Conservation (phyloP, 2,113 vertebrate species). For the Scopus umbretta region DNA sequence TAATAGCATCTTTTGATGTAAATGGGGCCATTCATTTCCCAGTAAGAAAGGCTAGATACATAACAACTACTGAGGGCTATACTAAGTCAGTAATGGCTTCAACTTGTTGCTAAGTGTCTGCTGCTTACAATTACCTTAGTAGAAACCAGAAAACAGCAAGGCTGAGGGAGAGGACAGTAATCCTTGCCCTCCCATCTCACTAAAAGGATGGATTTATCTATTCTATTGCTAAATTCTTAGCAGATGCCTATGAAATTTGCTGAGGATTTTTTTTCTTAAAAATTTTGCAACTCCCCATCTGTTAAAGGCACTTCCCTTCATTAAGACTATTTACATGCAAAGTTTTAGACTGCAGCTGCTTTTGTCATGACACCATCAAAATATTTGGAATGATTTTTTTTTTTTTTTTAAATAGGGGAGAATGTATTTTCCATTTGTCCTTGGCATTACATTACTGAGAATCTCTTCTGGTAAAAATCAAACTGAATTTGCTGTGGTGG, state of each 20-base stretch:
- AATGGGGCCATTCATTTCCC: background rate
- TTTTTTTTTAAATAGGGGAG: background rate
- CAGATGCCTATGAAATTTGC: background rate
- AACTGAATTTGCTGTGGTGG: constrained; percentile 1
- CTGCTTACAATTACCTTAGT: background rate
- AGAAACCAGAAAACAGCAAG: background rate
- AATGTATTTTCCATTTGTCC: constrained; percentile 50
- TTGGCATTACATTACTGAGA: background rate
- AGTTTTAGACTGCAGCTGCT: constrained; percentile 10
- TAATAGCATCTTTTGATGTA: background rate
- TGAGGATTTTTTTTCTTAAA: background rate
- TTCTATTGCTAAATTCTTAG: background rate
- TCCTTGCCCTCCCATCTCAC: background rate
- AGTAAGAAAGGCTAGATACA: background rate
- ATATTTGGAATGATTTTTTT: background rate
- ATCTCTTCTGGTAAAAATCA: constrained; percentile 28
- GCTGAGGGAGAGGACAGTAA: background rate
- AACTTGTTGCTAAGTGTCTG: background rate
- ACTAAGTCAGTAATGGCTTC: background rate
- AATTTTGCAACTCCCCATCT: constrained; percentile 21
- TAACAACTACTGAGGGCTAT: background rate
- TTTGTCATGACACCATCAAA: constrained; percentile 54
- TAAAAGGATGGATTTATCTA: background rate
- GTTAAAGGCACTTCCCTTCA: constrained; percentile 22
- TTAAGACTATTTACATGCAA: constrained; percentile 51